phyloP scores from a whole-genome alignment of 2,113 vertebrate genomes.

The Engraulis encrasicolus region DNA sequence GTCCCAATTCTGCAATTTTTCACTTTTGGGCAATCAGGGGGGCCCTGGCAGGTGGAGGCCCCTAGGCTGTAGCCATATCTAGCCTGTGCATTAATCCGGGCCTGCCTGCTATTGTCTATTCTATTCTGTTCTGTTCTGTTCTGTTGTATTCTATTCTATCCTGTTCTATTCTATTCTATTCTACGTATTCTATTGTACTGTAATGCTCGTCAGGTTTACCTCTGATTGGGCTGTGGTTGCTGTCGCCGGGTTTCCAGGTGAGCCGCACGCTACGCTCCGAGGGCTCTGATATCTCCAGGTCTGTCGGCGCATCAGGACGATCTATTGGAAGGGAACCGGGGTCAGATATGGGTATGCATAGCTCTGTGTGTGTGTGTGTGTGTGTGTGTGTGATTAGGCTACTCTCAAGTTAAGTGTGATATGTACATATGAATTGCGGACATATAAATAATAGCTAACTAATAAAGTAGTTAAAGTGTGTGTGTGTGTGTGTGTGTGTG shows the following conservation, averaged over 20 bases:
- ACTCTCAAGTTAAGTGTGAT: too few species aligned
- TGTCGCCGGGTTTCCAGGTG: slow-evolving; percentile 89
- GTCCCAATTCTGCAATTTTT: too few species aligned
- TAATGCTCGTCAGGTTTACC: slow-evolving; percentile 67
- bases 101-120: too few species aligned
- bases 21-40: too few species aligned
- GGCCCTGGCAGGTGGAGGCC: too few species aligned
- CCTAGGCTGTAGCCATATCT: too few species aligned
- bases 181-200: background rate
- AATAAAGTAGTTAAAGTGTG: too few species aligned
- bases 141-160: too few species aligned
- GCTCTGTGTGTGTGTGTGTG: background rate
- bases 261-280: slow-evolving; percentile 87
- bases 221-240: slow-evolving; percentile 93
- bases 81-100: too few species aligned
- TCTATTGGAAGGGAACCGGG: slow-evolving; percentile 66
- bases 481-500: background rate
- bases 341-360: background rate
- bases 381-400: background rate
- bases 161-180: too few species aligned
- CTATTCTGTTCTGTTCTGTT: too few species aligned
- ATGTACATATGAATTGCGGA: background rate
- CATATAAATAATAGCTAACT: too few species aligned
- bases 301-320: slow-evolving; percentile 85
- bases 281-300: slow-evolving; percentile 89